A percentile compares a stretch with the other conserved stretches of the same genome.
These are phyloP conservation scores for Hafferia zeledoni DNA, from an alignment of 2,797 vertebrate genomes.

Conservation along the genomic window DNA sequence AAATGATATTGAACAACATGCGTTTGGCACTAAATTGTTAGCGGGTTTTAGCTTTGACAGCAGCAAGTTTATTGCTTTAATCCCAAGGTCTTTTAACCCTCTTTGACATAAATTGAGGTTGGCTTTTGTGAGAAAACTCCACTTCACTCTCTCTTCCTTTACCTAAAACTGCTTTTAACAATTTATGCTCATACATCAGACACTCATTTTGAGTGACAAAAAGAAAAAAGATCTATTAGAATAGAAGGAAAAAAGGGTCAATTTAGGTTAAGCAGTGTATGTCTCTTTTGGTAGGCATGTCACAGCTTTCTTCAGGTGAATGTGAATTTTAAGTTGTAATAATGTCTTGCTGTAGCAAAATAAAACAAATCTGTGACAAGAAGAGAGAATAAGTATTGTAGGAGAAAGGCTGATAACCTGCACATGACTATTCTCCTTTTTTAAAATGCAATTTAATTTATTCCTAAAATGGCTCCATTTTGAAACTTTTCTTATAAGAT, in stretches of 20 bases:
- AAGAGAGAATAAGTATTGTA: constrained; percentile 1
- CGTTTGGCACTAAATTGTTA: constrained; percentile 95
- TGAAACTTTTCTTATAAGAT: constrained; percentile 53
- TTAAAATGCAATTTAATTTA: not conserved
- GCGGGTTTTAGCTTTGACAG: constrained; percentile 94
- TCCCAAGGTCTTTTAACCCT: constrained; percentile 94
- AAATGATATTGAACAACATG: constrained; percentile 97
- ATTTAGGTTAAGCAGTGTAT: constrained; percentile 74
- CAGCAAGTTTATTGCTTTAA: constrained; percentile 97
- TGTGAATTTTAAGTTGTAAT: constrained; percentile 50
- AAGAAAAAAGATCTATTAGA: constrained; percentile 78
- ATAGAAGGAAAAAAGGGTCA: constrained; percentile 76
- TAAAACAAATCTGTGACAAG: constrained; percentile 47
- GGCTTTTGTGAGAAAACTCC: constrained; percentile 86
- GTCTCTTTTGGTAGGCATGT: constrained; percentile 68
- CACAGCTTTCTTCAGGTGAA: constrained; percentile 64
- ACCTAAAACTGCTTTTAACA: constrained; percentile 90
- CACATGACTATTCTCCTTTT: not conserved
- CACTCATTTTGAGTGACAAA: constrained; percentile 87
- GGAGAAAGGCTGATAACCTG: constrained; percentile 45
- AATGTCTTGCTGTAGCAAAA: constrained; percentile 48
- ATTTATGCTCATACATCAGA: constrained; percentile 85
- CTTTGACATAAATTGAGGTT: constrained; percentile 99
- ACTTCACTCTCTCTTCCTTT: constrained; percentile 86
- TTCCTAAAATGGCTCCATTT: constrained; percentile 23